Base-by-base conservation (phyloP, 2,797 vertebrate species). In the Tragelaphus oryx region DNA sequence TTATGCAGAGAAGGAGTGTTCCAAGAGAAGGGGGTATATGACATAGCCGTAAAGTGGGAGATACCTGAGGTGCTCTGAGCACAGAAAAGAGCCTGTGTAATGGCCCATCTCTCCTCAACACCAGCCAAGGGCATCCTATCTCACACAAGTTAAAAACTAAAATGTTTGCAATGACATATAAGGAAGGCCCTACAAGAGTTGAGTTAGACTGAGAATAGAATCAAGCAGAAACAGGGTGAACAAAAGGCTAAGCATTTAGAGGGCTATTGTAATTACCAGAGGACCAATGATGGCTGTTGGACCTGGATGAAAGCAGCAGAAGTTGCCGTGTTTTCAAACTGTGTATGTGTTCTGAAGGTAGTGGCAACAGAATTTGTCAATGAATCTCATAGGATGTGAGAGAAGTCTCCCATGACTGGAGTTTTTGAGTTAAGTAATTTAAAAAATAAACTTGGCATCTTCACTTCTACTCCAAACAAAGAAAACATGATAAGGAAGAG, bases 201-300 rank as follows among this genome's bases (percentile, higher is more conserved):
- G 18, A 10, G 22, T 89, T 59, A 11, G 17, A 4, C 8, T 52
- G 62, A n/a, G 22, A 76, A 13, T 16, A 83, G 46, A 41, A 22
- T 33, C 50, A 44, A 24, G 7, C 22, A 30, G n/a, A 54, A 80
- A 17, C 20, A 48, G 1, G 20, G 20, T 33, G 18, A 65, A 78
- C 26, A 46, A 57, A 4, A 33, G 10, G 44, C 0, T 22, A 26
- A 57, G 8, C 30, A 3, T n/a, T 74, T 74, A 28, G 13, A 60
- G 2, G 0, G 48, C 1, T 60, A 3, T 7, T 8, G 8, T 60
- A 37, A 55, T 30, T 48, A n/a, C 44, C 46, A 4, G 3, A 1
- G 7, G 5, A 44, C 18, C 2, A 9, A 0, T 17, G 5, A 18
- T 3, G 48, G 5, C 22, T n/a, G 9, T 20, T 26, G 24, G 20